Conservation (phyloP, 2,113 vertebrate species). For the Hippolais icterina region DNA sequence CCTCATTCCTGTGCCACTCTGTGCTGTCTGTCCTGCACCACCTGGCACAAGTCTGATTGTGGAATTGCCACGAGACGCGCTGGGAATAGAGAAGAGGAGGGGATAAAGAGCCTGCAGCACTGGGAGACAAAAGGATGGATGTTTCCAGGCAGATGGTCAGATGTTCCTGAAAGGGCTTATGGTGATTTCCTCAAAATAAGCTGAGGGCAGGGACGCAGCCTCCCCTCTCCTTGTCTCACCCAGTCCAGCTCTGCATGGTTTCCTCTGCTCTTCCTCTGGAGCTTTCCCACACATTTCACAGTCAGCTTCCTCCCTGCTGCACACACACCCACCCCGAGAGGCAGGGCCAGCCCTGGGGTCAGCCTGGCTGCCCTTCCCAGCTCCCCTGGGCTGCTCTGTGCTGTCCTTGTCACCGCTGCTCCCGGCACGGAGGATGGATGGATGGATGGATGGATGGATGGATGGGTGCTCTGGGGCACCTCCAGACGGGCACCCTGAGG, state of each 20-base stretch:
- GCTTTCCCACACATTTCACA: neutral
- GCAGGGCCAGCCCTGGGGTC: neutral
- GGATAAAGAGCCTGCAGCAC: neutral
- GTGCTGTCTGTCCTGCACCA: neutral
- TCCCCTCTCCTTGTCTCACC: neutral
- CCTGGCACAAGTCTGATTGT: neutral
- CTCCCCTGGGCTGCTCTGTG: neutral
- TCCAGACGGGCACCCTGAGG: neutral
- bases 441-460: neutral
- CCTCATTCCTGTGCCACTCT: neutral
- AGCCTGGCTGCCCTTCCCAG: neutral
- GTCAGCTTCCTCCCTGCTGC: neutral
- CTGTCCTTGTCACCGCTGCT: neutral
- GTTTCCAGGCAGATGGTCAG: neutral
- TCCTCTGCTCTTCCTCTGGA: neutral
- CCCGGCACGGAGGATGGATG: neutral
- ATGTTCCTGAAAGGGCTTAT: neutral
- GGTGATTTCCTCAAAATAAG: neutral
- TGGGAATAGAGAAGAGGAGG: neutral
- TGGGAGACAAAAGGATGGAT: neutral
- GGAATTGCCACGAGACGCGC: fast-evolving
- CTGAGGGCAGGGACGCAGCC: neutral
- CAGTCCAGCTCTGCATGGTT: neutral
- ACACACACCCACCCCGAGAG: fast-evolving
- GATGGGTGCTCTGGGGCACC: neutral